Evolutionary conservation across 2,888 invertebrate genomes (phyloP).

Genomic region (Erynnis tages): DNA sequence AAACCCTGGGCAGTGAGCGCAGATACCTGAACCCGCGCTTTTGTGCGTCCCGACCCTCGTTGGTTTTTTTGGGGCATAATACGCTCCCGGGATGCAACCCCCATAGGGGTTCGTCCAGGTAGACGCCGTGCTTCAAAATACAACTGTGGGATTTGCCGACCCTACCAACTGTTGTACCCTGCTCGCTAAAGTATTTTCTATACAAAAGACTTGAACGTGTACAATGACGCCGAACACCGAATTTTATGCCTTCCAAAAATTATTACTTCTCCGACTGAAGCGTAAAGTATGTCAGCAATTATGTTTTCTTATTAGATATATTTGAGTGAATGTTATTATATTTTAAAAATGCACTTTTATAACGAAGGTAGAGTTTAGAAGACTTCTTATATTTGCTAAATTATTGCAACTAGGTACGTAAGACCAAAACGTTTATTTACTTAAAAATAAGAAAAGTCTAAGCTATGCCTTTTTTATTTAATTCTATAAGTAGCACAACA

Average conservation of each 20-base stretch:
- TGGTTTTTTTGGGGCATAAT: constrained; percentile 73
- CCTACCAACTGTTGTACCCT: constrained; percentile 37
- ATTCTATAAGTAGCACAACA: constrained; percentile 49
- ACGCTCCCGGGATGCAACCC: constrained; percentile 63
- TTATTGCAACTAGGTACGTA: no score
- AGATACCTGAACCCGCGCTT: constrained; percentile 50
- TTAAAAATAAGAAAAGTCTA: no score
- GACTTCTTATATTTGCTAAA: background rate
- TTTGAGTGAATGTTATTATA: no score
- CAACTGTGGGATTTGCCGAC: constrained; percentile 57
- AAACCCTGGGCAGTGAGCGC: constrained; percentile 20
- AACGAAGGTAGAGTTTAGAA: no score
- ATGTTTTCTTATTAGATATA: constrained; percentile 16
- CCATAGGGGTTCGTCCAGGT: constrained; percentile 62
- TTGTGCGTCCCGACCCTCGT: constrained; percentile 64
- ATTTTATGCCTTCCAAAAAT: constrained; percentile 17
- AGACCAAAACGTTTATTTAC: no score
- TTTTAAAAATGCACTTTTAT: no score
- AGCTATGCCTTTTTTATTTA: constrained; percentile 4
- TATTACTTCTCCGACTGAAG: constrained; percentile 11
- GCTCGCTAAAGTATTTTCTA: constrained; percentile 42
- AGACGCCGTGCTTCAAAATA: constrained; percentile 54
- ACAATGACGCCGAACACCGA: constrained; percentile 19
- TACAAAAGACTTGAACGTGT: constrained; percentile 39
- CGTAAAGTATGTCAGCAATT: constrained; percentile 15